Evolutionary conservation across 2,888 invertebrate genomes (phyloP).

Genomic region (Pycnomerus fuliginosus): DNA sequence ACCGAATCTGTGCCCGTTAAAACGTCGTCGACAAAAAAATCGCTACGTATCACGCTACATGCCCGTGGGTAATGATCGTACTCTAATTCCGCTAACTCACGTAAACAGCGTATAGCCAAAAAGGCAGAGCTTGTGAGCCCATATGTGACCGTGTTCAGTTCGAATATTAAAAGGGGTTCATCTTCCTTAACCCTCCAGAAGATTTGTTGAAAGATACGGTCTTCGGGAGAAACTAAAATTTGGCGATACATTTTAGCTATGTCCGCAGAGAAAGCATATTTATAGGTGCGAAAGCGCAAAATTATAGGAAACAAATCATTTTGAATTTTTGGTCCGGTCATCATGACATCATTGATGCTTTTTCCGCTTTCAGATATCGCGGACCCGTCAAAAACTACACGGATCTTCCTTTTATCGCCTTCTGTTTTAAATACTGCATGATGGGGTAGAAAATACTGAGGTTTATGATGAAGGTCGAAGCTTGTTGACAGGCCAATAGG

Average conservation of each 20-base stretch:
- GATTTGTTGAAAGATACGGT: constrained; percentile 25
- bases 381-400: constrained; percentile 24
- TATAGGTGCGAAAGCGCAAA: constrained; percentile 21
- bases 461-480: not conserved
- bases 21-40: constrained; percentile 1
- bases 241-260: too few species aligned
- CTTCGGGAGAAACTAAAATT: constrained; percentile 16
- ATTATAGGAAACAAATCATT: constrained; percentile 26
- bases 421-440: not conserved
- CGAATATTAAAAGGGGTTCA: not conserved
- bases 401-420: constrained; percentile 9
- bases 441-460: not conserved
- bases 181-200: constrained; percentile 19
- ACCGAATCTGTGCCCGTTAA: not conserved
- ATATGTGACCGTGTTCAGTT: not conserved
- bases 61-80: too few species aligned
- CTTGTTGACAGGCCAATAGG: not conserved
- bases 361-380: constrained; percentile 4
- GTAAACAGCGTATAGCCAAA: too few species aligned
- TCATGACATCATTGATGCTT: constrained; percentile 14
- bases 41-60: not conserved
- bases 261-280: constrained; percentile 22
- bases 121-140: not conserved
- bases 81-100: too few species aligned
- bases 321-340: constrained; percentile 22